Percentiles rank a stretch among this genome's conserved stretches.
These are phyloP conservation scores for Oasisia sp. DNA, from an alignment of 2,888 invertebrate species.

Conservation along the genomic window DNA sequence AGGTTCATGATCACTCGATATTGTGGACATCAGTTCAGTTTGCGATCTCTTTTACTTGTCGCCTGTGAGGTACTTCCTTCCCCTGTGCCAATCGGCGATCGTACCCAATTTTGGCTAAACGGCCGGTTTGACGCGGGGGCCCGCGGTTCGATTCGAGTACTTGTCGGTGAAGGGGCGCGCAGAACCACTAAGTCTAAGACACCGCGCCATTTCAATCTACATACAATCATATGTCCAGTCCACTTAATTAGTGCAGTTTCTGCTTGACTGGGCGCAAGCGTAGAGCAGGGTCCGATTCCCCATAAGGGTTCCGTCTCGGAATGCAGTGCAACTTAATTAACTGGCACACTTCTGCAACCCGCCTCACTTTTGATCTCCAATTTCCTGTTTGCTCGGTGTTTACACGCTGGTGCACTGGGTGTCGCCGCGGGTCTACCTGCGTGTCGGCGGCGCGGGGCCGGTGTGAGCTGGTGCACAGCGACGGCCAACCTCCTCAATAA, in stretches of 20 bases:
- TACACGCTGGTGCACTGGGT: neutral
- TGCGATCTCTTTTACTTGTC: neutral
- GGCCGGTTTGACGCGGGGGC: neutral
- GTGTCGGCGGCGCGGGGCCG: neutral
- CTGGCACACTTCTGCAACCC: neutral
- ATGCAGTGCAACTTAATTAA: constrained; percentile 12
- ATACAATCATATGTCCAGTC: neutral
- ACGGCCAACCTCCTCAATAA: neutral
- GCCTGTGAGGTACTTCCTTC: neutral
- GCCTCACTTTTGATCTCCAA: neutral
- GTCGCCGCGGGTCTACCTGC: neutral
- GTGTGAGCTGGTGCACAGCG: neutral
- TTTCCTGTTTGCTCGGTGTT: constrained; percentile 13
- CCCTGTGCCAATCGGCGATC: neutral
- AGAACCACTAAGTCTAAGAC: neutral
- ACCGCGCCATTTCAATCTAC: neutral
- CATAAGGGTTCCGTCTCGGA: neutral
- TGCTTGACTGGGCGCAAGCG: neutral
- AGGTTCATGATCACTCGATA: neutral
- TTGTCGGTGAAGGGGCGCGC: neutral
- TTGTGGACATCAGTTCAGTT: neutral
- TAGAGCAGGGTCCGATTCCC: neutral
- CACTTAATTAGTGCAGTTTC: neutral
- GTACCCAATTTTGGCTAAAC: neutral
- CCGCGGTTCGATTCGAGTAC: neutral